Evolutionary conservation across 2,113 vertebrate genomes (phyloP).

Genomic region (Orthonyx spaldingii): DNA sequence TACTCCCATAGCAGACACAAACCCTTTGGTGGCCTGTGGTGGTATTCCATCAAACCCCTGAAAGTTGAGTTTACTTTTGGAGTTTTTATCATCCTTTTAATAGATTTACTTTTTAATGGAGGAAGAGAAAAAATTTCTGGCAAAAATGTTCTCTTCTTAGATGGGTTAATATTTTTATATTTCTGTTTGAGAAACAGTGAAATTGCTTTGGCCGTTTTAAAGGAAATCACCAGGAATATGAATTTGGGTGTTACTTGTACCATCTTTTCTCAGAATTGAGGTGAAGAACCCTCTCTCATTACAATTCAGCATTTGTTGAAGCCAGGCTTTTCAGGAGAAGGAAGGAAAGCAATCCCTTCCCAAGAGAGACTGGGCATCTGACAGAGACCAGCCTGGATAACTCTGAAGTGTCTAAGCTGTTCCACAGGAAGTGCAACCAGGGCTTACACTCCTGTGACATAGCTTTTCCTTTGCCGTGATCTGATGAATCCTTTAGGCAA

Average conservation of each 20-base stretch:
- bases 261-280: accelerated
- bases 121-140: background rate
- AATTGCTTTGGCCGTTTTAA: background rate
- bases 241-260: background rate
- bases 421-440: background rate
- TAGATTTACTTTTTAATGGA: background rate
- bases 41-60: background rate
- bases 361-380: background rate
- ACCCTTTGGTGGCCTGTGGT: background rate
- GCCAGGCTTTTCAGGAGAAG: background rate
- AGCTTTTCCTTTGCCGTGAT: background rate
- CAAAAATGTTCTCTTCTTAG: background rate
- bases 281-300: background rate
- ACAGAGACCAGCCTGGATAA: background rate
- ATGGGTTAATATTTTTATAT: background rate
- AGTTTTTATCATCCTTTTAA: background rate
- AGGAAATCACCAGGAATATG: background rate
- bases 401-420: background rate
- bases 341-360: background rate
- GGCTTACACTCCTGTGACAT: background rate
- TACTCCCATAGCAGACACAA: background rate
- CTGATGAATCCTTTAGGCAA: background rate
- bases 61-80: background rate
- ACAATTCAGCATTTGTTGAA: background rate
- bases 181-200: background rate